Conservation (phyloP, 92 coral and sea anemone species). For the Umimayanthus chanpuru region DNA sequence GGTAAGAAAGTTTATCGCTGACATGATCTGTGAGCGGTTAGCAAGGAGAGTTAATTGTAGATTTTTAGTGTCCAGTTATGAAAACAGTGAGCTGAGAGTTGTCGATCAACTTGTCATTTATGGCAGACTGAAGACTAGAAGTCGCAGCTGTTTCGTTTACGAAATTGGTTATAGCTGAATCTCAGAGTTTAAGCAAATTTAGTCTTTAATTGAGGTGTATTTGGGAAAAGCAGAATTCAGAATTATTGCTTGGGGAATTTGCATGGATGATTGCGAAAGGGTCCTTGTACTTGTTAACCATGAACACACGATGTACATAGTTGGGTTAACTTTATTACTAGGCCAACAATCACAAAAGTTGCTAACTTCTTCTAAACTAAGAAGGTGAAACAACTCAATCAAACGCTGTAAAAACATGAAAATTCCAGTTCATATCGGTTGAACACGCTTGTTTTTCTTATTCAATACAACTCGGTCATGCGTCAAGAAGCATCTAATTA, state of each 20-base stretch:
- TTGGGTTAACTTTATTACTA: background rate
- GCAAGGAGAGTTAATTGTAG: background rate
- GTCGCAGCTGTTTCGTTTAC: background rate
- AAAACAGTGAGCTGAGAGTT: background rate
- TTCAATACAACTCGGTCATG: conserved; percentile 1
- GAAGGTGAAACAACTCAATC: background rate
- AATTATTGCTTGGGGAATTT: background rate
- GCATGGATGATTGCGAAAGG: background rate
- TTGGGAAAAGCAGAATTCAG: background rate
- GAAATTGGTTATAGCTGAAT: too few species aligned
- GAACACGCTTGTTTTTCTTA: background rate
- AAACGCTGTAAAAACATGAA: background rate
- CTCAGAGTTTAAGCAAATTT: background rate
- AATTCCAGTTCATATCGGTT: background rate
- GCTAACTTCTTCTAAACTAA: background rate
- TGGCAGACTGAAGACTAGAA: background rate
- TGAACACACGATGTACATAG: background rate
- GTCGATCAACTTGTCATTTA: too few species aligned
- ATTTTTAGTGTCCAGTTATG: background rate
- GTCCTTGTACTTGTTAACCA: background rate
- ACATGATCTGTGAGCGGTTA: background rate
- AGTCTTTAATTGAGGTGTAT: background rate
- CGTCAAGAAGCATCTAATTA: background rate
- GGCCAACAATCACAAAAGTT: background rate
- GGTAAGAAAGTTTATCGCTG: background rate